phyloP scores from a whole-genome alignment of 2,797 vertebrate genomes.

The Leuciscus waleckii region DNA sequence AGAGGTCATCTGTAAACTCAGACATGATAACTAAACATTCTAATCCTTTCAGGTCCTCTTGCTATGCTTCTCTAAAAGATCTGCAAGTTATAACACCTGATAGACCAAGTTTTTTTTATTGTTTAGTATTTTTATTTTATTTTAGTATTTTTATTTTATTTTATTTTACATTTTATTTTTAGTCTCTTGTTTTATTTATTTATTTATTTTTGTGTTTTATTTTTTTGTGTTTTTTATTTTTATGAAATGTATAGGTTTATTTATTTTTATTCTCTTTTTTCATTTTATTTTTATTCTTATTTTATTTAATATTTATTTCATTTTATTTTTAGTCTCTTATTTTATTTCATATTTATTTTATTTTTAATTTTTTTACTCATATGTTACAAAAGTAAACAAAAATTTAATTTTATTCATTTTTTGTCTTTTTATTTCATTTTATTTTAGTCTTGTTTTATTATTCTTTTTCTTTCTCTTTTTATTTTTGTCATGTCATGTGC shows the following conservation, averaged over 20 bases:
- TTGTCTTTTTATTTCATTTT: not conserved
- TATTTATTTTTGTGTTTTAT: not conserved
- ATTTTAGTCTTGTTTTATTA: not conserved
- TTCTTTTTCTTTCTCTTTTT: too few relatives aligned
- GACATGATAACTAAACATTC: conserved; percentile 46
- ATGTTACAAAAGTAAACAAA: too few relatives aligned
- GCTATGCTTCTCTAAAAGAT: not conserved
- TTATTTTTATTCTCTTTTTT: not conserved
- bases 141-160: not conserved
- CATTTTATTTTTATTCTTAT: too few relatives aligned
- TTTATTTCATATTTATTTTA: not conserved
- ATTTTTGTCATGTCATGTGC: not conserved
- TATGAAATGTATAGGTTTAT: not conserved
- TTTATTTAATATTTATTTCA: not conserved
- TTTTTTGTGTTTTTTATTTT: not conserved
- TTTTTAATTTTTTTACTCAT: too few relatives aligned
- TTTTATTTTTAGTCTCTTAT: not conserved
- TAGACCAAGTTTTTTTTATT: not conserved
- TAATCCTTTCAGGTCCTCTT: not conserved
- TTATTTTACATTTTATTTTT: not conserved
- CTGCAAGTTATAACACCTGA: not conserved
- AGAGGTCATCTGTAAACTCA: conserved; percentile 36
- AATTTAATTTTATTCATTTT: not conserved
- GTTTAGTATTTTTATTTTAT: not conserved
- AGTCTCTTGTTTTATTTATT: not conserved